Base-by-base conservation (phyloP, 2,797 vertebrate genomes). In the Acridotheres tristis region DNA sequence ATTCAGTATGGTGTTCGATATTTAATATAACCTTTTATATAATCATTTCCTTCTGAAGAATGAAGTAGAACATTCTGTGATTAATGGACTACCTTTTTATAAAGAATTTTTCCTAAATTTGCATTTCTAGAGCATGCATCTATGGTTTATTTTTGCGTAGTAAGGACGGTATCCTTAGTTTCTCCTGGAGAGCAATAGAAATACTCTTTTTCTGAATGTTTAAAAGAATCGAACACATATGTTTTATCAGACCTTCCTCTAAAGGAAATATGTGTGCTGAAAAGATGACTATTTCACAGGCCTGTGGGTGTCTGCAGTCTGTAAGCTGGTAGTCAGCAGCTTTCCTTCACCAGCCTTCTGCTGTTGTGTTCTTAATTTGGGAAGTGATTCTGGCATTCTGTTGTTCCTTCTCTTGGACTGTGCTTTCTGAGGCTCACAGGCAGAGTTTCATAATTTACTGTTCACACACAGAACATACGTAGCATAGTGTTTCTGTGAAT, bases 381-480 rank as follows among this genome's bases (percentile, higher is more conserved):
- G 21, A 53, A 57, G 21, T 1, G 3, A n/a, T 34, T 50, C 51
- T 5, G 2, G 7, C n/a, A 14, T 76, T 75, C 34, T 65, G 1
- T 48, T 5, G 0, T 62, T 9, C 8, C 7, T 69, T 68, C 8
- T 73, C 25, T 74, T 58, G 45, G 19, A 40, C 77, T 11, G 7
- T 0, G 0, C 23, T 87, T 89, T 67, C 34, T 61, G 59, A 67
- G 32, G 11, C 51, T 68, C 13, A 45, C 29, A 30, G 53, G 8
- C 16, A 12, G 51, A 71, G 18, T 27, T 75, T 14, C 2, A 2
- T 40, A 18, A 34, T 66, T 45, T 55, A 16, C 22, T 48, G 30
- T 63, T 88, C 36, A 10, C 26, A 10, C 42, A 22, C 17, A 22
- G 13, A 68, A 13, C 32, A 16, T 13, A 10, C 0, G 0, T 29